These are phyloP conservation scores for Albula glossodonta DNA, from an alignment of 2,113 vertebrate genomes.

Conservation along the genomic window DNA sequence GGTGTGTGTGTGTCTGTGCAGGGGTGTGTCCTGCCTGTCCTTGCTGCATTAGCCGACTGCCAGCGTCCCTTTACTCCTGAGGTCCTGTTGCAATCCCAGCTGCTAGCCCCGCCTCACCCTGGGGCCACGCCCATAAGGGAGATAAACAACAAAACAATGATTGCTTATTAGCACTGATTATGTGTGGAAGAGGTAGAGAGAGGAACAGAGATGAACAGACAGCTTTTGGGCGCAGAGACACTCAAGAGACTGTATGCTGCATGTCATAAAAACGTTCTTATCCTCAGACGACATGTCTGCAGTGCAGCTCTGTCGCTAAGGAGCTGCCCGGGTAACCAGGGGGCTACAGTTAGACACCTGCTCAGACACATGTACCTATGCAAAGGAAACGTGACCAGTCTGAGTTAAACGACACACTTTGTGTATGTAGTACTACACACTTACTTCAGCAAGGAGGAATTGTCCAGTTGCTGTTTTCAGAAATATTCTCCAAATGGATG, in stretches of 20 bases:
- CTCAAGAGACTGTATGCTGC: background rate
- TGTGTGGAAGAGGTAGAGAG: background rate
- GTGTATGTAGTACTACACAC: too few relatives aligned
- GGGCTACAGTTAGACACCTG: background rate
- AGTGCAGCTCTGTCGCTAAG: background rate
- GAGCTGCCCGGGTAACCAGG: background rate
- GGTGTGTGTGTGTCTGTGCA: too few relatives aligned
- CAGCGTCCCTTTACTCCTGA: background rate
- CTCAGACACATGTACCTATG: too few relatives aligned
- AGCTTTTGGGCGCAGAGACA: background rate
- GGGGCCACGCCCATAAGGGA: background rate
- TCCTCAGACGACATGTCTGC: background rate
- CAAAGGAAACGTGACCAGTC: too few relatives aligned
- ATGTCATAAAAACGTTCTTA: background rate
- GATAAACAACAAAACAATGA: background rate
- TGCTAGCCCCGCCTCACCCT: background rate
- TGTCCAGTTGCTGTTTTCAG: too few relatives aligned
- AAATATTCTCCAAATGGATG: too few relatives aligned
- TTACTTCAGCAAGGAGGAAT: too few relatives aligned
- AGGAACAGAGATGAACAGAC: background rate
- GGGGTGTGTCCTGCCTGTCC: too few relatives aligned
- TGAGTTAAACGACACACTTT: too few relatives aligned
- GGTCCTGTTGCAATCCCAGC: background rate
- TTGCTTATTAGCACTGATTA: background rate
- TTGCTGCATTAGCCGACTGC: background rate